These are phyloP conservation scores for Pandion haliaetus DNA, from an alignment of 2,113 vertebrate species.

Conservation along the genomic window DNA sequence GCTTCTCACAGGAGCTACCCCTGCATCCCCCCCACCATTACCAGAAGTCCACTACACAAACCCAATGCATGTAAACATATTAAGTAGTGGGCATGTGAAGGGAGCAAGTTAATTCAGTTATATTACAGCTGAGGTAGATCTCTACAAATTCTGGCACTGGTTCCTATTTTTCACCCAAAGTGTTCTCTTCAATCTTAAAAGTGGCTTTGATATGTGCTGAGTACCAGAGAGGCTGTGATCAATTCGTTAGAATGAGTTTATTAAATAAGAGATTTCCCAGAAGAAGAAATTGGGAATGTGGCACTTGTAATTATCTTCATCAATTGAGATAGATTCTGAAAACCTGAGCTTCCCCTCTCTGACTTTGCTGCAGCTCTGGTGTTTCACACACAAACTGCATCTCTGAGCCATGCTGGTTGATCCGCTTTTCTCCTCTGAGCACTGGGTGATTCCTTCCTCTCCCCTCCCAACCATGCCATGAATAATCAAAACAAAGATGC, in stretches of 20 bases:
- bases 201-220: slow-evolving; percentile 8
- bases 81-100: not conserved
- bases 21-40: no score
- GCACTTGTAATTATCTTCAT: slow-evolving; percentile 21
- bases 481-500: not conserved
- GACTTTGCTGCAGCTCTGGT: not conserved
- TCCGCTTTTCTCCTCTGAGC: not conserved
- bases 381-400: not conserved
- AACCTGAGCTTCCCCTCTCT: not conserved
- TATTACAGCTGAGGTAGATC: not conserved
- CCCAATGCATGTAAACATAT: not conserved
- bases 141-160: not conserved
- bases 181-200: slow-evolving; percentile 28
- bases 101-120: not conserved
- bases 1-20: no score
- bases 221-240: not conserved
- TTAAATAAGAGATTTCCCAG: slow-evolving; percentile 22
- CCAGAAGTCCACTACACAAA: no score
- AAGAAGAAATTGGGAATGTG: slow-evolving; percentile 40
- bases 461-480: not conserved
- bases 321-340: slow-evolving; percentile 18
- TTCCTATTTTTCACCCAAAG: slow-evolving; percentile 25
- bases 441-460: not conserved
- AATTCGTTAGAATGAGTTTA: slow-evolving; percentile 46
- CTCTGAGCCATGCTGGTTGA: not conserved